Base-by-base conservation (phyloP, 2,797 vertebrate genomes). In the Sylvia borin region DNA sequence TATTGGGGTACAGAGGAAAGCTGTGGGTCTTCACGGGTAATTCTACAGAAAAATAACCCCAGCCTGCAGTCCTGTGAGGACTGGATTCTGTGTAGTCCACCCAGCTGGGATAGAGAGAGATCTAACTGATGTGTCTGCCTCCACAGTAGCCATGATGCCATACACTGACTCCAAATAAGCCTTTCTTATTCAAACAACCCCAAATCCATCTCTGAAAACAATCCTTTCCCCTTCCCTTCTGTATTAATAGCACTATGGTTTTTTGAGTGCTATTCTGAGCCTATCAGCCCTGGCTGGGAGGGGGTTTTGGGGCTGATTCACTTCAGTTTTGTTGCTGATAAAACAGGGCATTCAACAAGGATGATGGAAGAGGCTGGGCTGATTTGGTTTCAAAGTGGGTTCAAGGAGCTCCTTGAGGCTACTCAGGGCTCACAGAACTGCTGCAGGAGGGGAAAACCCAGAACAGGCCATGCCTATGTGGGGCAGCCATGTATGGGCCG, bases 401-500 rank as follows among this genome's bases (percentile, higher is more conserved):
- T 72, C 58, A 48, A 71, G 62, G 31, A 85, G 34, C 8, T 40
- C 4, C 14, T 17, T 45, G 60, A 54, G 27, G 40, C 22, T 76
- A 15, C 40, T 61, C 16, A 27, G 40, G 51, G 47, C 53, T 78
- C 66, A 32, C 62, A 65, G 58, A 71, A 54, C 15, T 43, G 29
- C 32, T 81, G 58, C 1, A 4, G 50, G 48, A 65, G 8, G 11
- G 48, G 16, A 17, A 67, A 60, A 61, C 10, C 1, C 0, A 0
- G 64, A 65, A 53, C 0, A 6, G 32, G 5, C 42, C 57, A 25
- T 22, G 24, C 11, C 48, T 53, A n/a, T 45, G 32, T 3, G 2
- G 68, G 60, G 22, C 68, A 88, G n/a, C 19, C n/a, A 21, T 4
- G 24, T 22, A 11, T 16, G 38, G 45, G 20, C 7, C 36, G 42